Evolutionary conservation across 2,888 invertebrate species (phyloP).

Genomic region (Mythimna lalbum): DNA sequence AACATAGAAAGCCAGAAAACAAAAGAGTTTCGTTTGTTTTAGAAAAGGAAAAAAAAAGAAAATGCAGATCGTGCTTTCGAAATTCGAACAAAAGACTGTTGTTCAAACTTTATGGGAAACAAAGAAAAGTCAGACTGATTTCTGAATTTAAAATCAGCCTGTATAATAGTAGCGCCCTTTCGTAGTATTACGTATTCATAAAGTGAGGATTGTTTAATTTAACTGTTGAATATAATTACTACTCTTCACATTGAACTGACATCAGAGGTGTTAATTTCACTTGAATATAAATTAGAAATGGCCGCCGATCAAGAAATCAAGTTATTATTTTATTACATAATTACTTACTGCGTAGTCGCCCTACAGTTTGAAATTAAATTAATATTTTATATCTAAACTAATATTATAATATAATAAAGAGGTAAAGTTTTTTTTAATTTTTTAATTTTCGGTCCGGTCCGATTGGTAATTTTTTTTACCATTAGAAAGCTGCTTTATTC

Average conservation of each 20-base stretch:
- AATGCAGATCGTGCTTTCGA: slow-evolving; percentile 18
- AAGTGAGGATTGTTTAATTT: slow-evolving; percentile 48
- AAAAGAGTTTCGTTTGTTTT: slow-evolving; percentile 27
- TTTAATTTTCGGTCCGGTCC: no score
- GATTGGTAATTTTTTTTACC: no score
- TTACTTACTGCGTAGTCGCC: background rate
- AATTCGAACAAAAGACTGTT: slow-evolving; percentile 31
- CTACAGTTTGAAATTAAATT: background rate
- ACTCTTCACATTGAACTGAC: slow-evolving; percentile 49
- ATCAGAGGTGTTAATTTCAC: slow-evolving; percentile 65
- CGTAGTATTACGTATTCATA: slow-evolving; percentile 53
- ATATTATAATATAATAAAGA: no score
- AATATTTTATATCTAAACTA: background rate
- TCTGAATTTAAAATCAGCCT: slow-evolving; percentile 49
- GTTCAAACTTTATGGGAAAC: slow-evolving; percentile 39
- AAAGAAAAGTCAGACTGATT: slow-evolving; percentile 25
- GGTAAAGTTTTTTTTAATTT: no score
- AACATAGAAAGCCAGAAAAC: slow-evolving; percentile 24
- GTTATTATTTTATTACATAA: slow-evolving; percentile 34
- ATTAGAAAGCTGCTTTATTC: no score
- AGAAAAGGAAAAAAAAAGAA: slow-evolving; percentile 19
- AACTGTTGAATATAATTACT: slow-evolving; percentile 63
- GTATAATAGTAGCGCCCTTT: slow-evolving; percentile 40
- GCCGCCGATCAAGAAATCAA: slow-evolving; percentile 16
- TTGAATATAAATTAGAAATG: slow-evolving; percentile 64